phyloP scores from a whole-genome alignment of 2,797 vertebrate genomes.

The Potorous gilbertii region DNA sequence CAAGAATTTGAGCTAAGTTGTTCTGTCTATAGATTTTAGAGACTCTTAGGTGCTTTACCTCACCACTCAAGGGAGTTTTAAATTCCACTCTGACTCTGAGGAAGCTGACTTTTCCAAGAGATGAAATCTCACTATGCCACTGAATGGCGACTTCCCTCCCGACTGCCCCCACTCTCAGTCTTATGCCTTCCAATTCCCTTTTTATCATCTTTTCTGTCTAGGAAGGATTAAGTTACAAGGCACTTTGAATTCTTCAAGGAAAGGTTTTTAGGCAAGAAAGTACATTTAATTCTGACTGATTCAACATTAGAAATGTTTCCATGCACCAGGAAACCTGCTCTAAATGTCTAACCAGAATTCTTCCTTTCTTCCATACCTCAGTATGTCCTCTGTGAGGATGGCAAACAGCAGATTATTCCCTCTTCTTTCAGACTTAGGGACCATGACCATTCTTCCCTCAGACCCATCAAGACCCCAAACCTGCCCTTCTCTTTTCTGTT shows the following conservation, averaged over 20 bases:
- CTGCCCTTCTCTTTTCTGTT: background rate
- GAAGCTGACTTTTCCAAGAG: constrained; percentile 34
- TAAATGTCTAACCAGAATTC: background rate
- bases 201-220: background rate
- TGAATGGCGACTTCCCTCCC: background rate
- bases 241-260: background rate
- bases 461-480: background rate
- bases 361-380: background rate
- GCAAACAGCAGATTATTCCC: background rate
- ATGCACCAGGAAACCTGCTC: background rate
- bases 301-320: background rate
- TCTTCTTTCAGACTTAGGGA: background rate
- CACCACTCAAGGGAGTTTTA: constrained; percentile 11
- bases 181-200: background rate
- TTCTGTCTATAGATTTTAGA: constrained; percentile 17
- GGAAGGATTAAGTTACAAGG: background rate
- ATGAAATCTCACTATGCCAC: background rate
- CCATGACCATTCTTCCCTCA: rapidly evolving
- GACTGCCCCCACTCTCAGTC: background rate
- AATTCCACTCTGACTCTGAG: constrained; percentile 19
- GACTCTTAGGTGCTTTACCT: background rate
- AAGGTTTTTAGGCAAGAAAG: background rate
- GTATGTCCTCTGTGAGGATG: background rate
- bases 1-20: background rate
- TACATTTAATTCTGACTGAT: background rate